A percentile compares a stretch with the other conserved stretches of the same genome.
Conservation (phyloP, 1,140 invertebrate genomes). For the Stegodyphus mimosarum region DNA sequence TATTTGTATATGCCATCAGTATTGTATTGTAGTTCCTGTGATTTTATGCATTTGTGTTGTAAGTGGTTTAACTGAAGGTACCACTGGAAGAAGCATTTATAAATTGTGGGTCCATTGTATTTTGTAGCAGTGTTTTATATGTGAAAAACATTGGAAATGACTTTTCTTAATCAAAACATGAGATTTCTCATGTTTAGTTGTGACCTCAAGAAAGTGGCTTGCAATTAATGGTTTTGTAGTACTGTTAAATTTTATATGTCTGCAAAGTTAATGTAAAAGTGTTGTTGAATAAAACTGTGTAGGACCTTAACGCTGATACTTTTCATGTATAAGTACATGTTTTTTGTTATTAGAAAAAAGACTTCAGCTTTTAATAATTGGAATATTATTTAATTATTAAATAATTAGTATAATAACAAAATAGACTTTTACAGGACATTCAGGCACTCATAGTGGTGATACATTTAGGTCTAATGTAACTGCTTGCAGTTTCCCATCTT, state of each 20-base stretch:
- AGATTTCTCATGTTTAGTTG: constrained; percentile 60
- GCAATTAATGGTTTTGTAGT: constrained; percentile 60
- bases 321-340: background rate
- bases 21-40: constrained; percentile 62
- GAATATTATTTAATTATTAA: background rate
- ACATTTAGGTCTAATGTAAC: background rate
- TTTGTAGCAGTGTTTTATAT: constrained; percentile 61
- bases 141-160: constrained; percentile 56
- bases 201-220: constrained; percentile 62
- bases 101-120: constrained; percentile 61
- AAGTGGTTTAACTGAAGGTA: constrained; percentile 52
- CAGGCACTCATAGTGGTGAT: too few relatives aligned
- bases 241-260: constrained; percentile 61
- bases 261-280: constrained; percentile 59
- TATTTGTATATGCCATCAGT: constrained; percentile 57
- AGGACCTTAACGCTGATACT: constrained; percentile 12
- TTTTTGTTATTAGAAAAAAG: too few relatives aligned
- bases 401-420: background rate
- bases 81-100: constrained; percentile 60
- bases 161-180: constrained; percentile 56
- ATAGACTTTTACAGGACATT: background rate
- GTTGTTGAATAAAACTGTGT: constrained; percentile 61
- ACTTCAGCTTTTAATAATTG: too few relatives aligned
- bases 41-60: constrained; percentile 54
- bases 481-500: constrained; percentile 51